Base-by-base conservation (phyloP, 2,888 invertebrate genomes). In the Thymelicus sylvestris region DNA sequence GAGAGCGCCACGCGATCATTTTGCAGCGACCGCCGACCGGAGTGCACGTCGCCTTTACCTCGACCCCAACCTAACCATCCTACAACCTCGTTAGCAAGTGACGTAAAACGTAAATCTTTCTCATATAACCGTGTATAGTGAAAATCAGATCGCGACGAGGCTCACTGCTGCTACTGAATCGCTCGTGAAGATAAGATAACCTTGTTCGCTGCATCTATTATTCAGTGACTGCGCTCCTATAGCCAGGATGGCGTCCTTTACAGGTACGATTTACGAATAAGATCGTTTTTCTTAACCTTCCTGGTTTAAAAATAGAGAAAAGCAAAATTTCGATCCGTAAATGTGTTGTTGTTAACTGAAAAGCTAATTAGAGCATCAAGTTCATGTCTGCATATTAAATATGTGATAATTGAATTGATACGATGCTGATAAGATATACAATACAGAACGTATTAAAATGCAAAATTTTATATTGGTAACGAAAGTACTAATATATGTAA, bases 171-270 rank as follows among this genome's bases (percentile, higher is more conserved):
- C 31, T 31, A 81, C 77, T 76, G 80, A 78, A 81, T 80, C 67
- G 81, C 76, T 78, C 77, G 75, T 79, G 77, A 79, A 82, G 81
- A 80, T 80, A 80, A 83, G 77, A 84, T 88, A 92, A 90, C 90
- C 90, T 91, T 88, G 89, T 79, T 78, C 80, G 83, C 80, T 88
- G 88, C 91, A 92, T 93, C 84, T 88, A 92, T 92, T 89, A 93
- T 93, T 92, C 92, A 93, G 91, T 88, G 86, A 82, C 86, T 87
- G 86, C 87, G 89, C 86, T 88, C 81, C 86, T 83, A 83, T 84
- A 83, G 87, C 83, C 89, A 92, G 91, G 91, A 93, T 93, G 93
- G 93, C 91, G 92, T 84, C 86, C 83, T 83, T 83, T 83, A 84
- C 87, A 91, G 93, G 93, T 93, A 89, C 82, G 86, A 84, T 83